These are phyloP conservation scores for Goniozus legneri DNA, from an alignment of 1,140 invertebrate genomes.

Conservation along the genomic window DNA sequence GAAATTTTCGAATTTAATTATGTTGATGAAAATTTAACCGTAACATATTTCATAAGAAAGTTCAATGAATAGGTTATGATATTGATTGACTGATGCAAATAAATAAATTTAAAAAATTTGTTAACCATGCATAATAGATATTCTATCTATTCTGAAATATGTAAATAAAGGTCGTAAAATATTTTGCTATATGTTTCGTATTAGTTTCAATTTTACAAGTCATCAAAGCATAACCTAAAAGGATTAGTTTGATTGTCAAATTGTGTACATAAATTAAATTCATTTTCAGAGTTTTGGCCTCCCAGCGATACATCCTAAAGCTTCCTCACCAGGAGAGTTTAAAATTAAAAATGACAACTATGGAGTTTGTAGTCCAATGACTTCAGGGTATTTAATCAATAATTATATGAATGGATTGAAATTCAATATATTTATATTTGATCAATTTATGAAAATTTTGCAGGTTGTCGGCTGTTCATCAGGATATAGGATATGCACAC, in stretches of 20 bases:
- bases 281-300: constrained; percentile 60
- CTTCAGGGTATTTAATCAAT: constrained; percentile 46
- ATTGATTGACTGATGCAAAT: no score
- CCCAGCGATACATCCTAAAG: constrained; percentile 52
- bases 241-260: neutral
- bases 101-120: no score
- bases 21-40: no score
- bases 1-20: no score
- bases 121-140: no score
- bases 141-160: no score
- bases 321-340: constrained; percentile 38
- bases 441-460: constrained; percentile 2
- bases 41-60: no score
- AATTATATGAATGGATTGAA: no score
- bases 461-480: constrained; percentile 24
- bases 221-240: neutral
- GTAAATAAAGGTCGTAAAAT: no score
- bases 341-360: constrained; percentile 46
- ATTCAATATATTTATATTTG: neutral
- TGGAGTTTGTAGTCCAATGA: constrained; percentile 55
- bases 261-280: constrained; percentile 11
- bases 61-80: no score
- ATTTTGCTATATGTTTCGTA: no score
- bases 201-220: neutral
- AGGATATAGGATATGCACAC: constrained; percentile 36